Base-by-base conservation (phyloP, 2,113 vertebrate genomes). In the Callorhinus ursinus region DNA sequence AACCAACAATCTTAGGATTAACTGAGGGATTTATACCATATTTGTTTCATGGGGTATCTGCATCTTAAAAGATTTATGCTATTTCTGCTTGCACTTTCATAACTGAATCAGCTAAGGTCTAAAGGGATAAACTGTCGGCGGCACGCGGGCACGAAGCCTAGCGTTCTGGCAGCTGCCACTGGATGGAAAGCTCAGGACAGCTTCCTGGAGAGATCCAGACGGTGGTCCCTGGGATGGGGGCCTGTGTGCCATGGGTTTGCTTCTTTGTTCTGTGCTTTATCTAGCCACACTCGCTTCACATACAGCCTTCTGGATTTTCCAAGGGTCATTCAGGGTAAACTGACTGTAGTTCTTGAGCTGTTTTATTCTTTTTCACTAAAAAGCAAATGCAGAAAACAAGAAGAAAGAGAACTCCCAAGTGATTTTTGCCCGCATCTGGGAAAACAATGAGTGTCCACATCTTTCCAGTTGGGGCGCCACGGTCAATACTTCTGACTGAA, bases 401-500 rank as follows among this genome's bases (percentile, higher is more conserved):
- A 72, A 86, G 19, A 76, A 51, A 61, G 51, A 82, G 49, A 77
- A 90, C 14, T 18, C n/a, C 7, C 33, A 14, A 4, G 1, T 2
- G 55, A 53, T 2, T 8, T 69, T 49, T 19, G 11, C 42, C 55
- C 13, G 33, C 3, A 12, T 51, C 76, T 36, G 42, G 13, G 4
- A 59, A 28, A 15, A 36, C 9, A 63, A 21, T 0, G 4, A 24
- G 36, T 1, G 4, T 7, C 13, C 42, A 9, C 1, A 10, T 71
- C 28, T 31, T 42, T 65, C 14, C 2, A 7, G 10, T 16, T 5
- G 55, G 39, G 16, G 13, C 9, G 21, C 26, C n/a, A 1, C 1
- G 1, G 1, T 49, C 39, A 36, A 9, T 14, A 8, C 15, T 55
- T 26, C 4, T 7, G 3, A 19, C 0, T 18, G 16, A 1, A 21